Evolutionary conservation across 2,113 vertebrate species (phyloP).

Genomic region (Nothocercus julius): DNA sequence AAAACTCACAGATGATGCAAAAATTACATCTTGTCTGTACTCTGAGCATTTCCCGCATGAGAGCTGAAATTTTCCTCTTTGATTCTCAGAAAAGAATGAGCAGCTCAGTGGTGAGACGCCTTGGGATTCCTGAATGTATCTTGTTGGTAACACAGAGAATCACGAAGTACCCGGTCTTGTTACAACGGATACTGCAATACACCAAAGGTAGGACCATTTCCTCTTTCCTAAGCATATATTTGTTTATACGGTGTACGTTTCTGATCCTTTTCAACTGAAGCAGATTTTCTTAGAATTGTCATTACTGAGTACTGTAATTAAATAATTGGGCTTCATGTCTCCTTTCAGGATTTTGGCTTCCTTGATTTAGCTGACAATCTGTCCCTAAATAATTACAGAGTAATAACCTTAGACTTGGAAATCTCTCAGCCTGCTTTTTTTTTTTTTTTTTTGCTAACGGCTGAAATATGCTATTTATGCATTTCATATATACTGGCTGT

Average conservation of each 20-base stretch:
- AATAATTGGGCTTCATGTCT: neutral
- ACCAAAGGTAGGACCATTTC: slow-evolving; percentile 84
- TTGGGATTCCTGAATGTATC: slow-evolving; percentile 96
- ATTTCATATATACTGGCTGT: neutral
- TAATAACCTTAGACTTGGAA: neutral
- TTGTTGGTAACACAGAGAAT: slow-evolving; percentile 95
- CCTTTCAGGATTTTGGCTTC: neutral
- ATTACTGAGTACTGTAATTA: neutral
- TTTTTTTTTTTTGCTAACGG: neutral
- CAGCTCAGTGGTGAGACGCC: slow-evolving; percentile 88
- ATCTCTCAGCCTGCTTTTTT: neutral
- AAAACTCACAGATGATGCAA: fast-evolving
- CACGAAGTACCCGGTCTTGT: slow-evolving; percentile 94
- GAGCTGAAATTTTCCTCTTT: neutral
- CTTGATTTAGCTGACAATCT: neutral
- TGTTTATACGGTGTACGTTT: neutral
- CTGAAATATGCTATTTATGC: neutral
- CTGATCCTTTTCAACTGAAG: neutral
- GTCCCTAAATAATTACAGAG: neutral
- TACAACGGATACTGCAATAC: slow-evolving; percentile 92
- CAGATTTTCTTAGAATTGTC: neutral
- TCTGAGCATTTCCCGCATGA: neutral
- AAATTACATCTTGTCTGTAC: neutral
- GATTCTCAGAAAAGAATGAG: slow-evolving; percentile 94
- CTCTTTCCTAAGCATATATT: neutral